Evolutionary conservation across 2,888 invertebrate species (phyloP).

Genomic region (Orthosia gothica): DNA sequence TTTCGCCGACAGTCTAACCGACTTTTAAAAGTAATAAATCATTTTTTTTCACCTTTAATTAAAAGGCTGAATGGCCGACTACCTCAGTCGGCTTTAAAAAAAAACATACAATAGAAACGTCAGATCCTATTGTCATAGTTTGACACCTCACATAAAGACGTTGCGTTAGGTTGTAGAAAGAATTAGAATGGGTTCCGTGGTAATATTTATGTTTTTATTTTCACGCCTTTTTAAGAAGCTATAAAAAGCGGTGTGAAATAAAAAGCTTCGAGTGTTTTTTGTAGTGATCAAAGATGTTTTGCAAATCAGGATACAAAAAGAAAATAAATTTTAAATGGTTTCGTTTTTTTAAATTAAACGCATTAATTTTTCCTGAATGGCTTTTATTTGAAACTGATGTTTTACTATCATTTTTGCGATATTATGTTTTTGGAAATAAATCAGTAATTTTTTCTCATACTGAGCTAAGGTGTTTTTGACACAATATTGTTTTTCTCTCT

Average conservation of each 20-base stretch:
- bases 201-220: slow-evolving; percentile 25
- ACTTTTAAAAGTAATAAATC: slow-evolving; percentile 56
- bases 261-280: not conserved
- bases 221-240: slow-evolving; percentile 19
- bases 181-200: slow-evolving; percentile 46
- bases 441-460: too few species aligned
- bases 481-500: too few species aligned
- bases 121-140: slow-evolving; percentile 78
- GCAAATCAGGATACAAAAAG: too few species aligned
- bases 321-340: not conserved
- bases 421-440: too few species aligned
- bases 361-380: too few species aligned
- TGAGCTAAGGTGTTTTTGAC: too few species aligned
- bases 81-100: slow-evolving; percentile 71
- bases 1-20: slow-evolving; percentile 1
- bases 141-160: slow-evolving; percentile 47
- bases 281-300: not conserved
- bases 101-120: slow-evolving; percentile 78
- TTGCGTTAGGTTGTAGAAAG: slow-evolving; percentile 13
- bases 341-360: not conserved
- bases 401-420: too few species aligned
- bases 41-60: slow-evolving; percentile 59
- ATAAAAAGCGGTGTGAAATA: fast-evolving
- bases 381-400: too few species aligned
- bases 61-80: slow-evolving; percentile 67